Evolutionary conservation across 1,140 invertebrate species (phyloP), one percentile per base, ranked within the genome.

Genomic region (Dreissena rostriformis): DNA sequence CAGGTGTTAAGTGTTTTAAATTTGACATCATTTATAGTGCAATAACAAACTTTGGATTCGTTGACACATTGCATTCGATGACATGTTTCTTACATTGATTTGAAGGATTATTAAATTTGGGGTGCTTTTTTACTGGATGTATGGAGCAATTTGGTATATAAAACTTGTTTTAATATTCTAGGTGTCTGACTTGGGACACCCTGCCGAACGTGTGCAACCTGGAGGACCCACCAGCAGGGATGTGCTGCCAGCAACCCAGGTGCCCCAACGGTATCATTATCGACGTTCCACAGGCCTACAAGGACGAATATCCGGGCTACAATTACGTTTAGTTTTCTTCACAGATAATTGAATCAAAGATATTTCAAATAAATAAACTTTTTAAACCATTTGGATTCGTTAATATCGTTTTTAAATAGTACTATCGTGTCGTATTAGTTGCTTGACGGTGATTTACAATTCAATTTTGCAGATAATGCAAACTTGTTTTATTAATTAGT

Each of bases 251-350:
- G 28, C 77, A 80, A 39, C 77, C 77, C 17, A 80, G 14, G 53
- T 80, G 77, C 49, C 65, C 77, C 15, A 28, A 19, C 49, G 55
- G 51, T 28, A 51, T 68, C 15, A 26, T 80, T 57, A 80, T 80
- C 53, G 49, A 52, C 14, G 70, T 80, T 24, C 77, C 77, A n/a
- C 29, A 55, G 8, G 65, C 77, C 22, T 80, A 70, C 77, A 80
- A 80, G 52, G 77, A 26, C 26, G 66, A 80, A 80, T 80, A 80
- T 61, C 77, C 77, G 17, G 77, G 77, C 6, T 80, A 55, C 28
- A 22, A 0, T n/a, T 70, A 70, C 28, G 77, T 80, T 11, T 80
- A 39, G 39, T 39, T 2, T 39, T 39, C 39, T 39, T 39, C 39
- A 39, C 39, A 39, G 49, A 72, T 7, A 19, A 72, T 67, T 22